These are phyloP conservation scores for Lasius platythorax DNA, from an alignment of 2,888 invertebrate genomes.

Conservation along the genomic window DNA sequence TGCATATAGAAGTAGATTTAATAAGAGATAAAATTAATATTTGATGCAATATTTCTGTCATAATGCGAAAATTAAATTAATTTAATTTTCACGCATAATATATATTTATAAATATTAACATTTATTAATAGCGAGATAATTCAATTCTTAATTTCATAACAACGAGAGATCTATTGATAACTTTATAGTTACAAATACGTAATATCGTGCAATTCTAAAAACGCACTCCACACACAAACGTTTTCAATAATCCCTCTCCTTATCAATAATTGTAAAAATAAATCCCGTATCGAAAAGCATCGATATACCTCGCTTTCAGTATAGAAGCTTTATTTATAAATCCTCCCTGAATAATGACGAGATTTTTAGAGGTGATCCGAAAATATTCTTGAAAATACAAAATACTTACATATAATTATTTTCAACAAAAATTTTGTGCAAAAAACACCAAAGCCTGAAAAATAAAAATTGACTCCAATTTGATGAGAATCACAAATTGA, in stretches of 20 bases:
- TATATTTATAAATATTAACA: neutral
- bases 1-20: neutral
- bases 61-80: constrained; percentile 1
- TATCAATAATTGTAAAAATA: neutral
- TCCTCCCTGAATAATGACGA: neutral
- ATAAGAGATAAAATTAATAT: neutral
- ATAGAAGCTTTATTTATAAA: neutral
- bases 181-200: neutral
- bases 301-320: neutral
- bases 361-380: neutral
- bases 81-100: neutral
- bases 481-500: neutral
- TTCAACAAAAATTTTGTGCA: constrained; percentile 9
- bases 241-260: neutral
- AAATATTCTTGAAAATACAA: neutral
- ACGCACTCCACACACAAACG: neutral
- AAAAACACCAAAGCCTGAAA: neutral
- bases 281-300: neutral
- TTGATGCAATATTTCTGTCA: neutral
- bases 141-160: neutral
- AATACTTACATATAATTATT: neutral
- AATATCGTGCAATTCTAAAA: constrained; percentile 5
- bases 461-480: neutral
- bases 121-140: neutral
- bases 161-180: neutral